These are phyloP conservation scores for Procavia capensis DNA, from an alignment of 2,113 vertebrate genomes.

Conservation along the genomic window DNA sequence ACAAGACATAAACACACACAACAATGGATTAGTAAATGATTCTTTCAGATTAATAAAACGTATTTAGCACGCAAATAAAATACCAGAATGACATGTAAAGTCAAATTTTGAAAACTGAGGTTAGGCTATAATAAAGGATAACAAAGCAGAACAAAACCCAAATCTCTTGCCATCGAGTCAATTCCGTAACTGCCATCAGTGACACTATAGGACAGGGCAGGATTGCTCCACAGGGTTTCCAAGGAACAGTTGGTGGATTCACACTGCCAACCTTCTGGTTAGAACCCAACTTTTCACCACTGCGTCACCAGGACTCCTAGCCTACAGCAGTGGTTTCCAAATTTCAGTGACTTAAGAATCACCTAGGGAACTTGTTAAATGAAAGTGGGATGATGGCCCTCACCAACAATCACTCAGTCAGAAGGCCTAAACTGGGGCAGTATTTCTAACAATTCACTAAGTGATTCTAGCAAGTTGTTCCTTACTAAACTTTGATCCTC, in stretches of 20 bases:
- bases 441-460: slow-evolving; percentile 18
- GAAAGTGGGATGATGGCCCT: background rate
- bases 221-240: no score
- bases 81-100: background rate
- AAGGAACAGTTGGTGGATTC: no score
- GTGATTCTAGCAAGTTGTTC: slow-evolving; percentile 14
- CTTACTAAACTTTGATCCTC: background rate
- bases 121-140: background rate
- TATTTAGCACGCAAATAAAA: slow-evolving; percentile 44
- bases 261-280: no score
- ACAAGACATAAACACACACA: background rate
- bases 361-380: background rate
- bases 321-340: background rate
- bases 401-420: background rate
- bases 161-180: no score
- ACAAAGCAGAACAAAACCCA: no score
- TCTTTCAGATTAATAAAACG: background rate
- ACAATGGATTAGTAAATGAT: slow-evolving; percentile 43
- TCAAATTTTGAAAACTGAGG: slow-evolving; percentile 37
- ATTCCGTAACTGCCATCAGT: no score
- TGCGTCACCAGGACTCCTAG: background rate
- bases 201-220: no score
- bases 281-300: no score
- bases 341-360: background rate
- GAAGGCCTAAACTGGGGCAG: background rate